Evolutionary conservation across 2,113 vertebrate genomes (phyloP).

Genomic region (Bungarus multicinctus): DNA sequence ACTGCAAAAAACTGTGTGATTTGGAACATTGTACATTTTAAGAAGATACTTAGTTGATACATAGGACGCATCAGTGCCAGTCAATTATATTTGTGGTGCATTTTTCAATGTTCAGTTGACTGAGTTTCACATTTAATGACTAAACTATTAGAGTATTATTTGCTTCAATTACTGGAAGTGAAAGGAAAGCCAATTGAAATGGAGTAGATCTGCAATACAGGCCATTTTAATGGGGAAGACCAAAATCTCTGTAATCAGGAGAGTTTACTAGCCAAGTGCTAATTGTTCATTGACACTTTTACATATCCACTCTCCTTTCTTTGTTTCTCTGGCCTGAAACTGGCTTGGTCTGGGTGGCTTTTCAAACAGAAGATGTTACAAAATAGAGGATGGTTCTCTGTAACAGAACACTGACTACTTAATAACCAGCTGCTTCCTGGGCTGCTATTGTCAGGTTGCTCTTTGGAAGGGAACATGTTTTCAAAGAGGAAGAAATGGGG

Average conservation of each 20-base stretch:
- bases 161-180: not conserved
- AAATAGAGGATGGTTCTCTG: not conserved
- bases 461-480: not conserved
- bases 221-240: not conserved
- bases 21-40: too few relatives aligned
- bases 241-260: not conserved
- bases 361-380: not conserved
- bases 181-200: not conserved
- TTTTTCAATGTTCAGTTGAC: too few relatives aligned
- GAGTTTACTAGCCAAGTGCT: not conserved
- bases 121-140: too few relatives aligned
- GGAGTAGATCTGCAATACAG: not conserved
- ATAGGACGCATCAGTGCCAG: too few relatives aligned
- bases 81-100: too few relatives aligned
- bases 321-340: not conserved
- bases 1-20: too few relatives aligned
- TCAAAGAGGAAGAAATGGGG: not conserved
- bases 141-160: not conserved
- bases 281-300: not conserved
- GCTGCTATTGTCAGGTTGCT: not conserved
- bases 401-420: not conserved
- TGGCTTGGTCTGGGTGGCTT: not conserved
- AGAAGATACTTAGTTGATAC: too few relatives aligned
- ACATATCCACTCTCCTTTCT: not conserved
- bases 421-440: not conserved